Percentiles rank a stretch among this genome's conserved stretches.
phyloP scores from a whole-genome alignment of 2,888 invertebrate species.

The Cryptocheilus praepositus region DNA sequence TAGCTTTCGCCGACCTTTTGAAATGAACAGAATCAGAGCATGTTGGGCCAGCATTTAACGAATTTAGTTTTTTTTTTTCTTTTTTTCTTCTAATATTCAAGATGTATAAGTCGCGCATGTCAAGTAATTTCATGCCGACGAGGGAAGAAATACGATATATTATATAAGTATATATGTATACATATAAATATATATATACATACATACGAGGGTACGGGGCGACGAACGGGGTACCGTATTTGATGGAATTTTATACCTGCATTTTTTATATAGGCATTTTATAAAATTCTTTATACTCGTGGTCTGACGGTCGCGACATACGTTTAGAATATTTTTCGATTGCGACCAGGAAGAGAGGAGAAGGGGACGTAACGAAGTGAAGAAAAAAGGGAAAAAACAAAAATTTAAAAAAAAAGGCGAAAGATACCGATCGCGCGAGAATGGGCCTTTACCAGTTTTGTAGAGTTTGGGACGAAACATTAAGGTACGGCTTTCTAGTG shows the following conservation, averaged over 20 bases:
- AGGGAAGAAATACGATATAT: no score
- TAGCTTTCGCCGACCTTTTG: conserved; percentile 54
- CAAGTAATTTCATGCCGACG: no score
- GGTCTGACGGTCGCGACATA: conserved; percentile 30
- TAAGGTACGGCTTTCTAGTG: conserved; percentile 35
- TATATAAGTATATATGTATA: no score
- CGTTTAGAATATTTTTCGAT: conserved; percentile 17
- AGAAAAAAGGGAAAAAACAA: no score
- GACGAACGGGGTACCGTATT: conserved; percentile 17
- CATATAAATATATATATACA: no score
- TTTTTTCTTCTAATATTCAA: not conserved
- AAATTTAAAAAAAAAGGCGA: no score
- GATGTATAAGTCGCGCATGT: no score
- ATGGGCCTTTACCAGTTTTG: conserved; percentile 47
- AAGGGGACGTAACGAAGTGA: conserved; percentile 18
- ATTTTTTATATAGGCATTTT: conserved; percentile 58
- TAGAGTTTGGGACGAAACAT: conserved; percentile 11
- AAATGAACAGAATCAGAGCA: conserved; percentile 52
- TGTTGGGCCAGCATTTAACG: conserved; percentile 4
- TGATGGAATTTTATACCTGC: conserved; percentile 38
- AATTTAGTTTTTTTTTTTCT: not conserved
- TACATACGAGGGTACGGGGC: conserved; percentile 14
- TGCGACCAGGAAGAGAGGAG: conserved; percentile 21
- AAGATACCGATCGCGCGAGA: conserved; percentile 11
- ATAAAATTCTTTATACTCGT: conserved; percentile 56